Percentiles rank a stretch among this genome's conserved stretches.
phyloP scores from a whole-genome alignment of 2,113 vertebrate genomes.

The Micromys minutus region DNA sequence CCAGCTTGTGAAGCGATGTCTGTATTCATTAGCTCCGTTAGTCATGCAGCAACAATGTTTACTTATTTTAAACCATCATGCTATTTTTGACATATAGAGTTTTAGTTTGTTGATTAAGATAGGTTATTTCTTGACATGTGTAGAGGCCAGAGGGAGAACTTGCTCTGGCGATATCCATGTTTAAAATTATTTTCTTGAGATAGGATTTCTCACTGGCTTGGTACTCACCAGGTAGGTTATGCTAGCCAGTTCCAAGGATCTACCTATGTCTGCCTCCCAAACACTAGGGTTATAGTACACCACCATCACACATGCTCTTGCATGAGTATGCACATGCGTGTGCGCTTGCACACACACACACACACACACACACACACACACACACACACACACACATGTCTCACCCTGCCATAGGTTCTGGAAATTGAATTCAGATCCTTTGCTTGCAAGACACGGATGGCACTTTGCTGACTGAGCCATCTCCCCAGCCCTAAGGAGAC shows the following conservation, averaged over 20 bases:
- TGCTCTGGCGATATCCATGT: not conserved
- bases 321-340: not conserved
- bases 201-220: not conserved
- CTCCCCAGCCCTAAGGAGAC: not conserved
- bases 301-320: not conserved
- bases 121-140: not conserved
- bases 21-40: not conserved
- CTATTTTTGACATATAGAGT: not conserved
- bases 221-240: not conserved
- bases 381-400: not conserved
- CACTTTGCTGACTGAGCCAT: not conserved
- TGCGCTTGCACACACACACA: not conserved
- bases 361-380: not conserved
- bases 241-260: not conserved
- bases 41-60: not conserved
- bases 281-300: not conserved
- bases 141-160: not conserved
- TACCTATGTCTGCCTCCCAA: not conserved
- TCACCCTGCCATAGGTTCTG: not conserved
- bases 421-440: not conserved
- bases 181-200: not conserved
- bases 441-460: not conserved
- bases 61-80: not conserved
- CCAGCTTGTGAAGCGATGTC: not conserved
- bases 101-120: conserved; percentile 10